These are phyloP conservation scores for Lonchura striata DNA, from an alignment of 2,113 vertebrate genomes.

Conservation along the genomic window DNA sequence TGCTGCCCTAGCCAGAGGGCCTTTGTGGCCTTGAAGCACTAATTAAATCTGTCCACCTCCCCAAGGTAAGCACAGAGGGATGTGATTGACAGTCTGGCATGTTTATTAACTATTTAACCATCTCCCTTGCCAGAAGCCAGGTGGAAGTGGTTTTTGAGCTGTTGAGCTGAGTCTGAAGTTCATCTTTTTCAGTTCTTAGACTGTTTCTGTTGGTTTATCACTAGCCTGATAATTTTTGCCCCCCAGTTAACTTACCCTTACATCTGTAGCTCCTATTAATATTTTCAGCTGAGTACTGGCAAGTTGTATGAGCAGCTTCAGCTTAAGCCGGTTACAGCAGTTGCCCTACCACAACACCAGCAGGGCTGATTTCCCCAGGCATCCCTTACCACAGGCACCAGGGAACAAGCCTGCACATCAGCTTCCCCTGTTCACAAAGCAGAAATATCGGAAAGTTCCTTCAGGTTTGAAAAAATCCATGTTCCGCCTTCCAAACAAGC, in stretches of 20 bases:
- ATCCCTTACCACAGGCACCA: background rate
- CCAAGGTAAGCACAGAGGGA: background rate
- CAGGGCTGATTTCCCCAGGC: background rate
- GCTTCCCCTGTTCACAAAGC: background rate
- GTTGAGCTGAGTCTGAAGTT: background rate
- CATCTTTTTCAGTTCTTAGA: background rate
- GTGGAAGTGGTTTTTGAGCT: background rate
- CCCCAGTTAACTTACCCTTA: background rate
- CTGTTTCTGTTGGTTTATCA: background rate
- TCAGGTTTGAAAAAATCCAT: background rate
- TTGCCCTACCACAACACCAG: background rate
- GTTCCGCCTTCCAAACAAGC: background rate
- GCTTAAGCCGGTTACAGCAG: background rate
- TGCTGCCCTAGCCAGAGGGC: background rate
- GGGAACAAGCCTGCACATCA: background rate
- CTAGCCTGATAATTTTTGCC: background rate
- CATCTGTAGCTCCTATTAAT: background rate
- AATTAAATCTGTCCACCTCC: slow-evolving; percentile 13
- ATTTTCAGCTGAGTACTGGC: background rate
- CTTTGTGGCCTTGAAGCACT: slow-evolving; percentile 2
- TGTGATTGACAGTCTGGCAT: background rate
- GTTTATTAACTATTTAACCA: background rate
- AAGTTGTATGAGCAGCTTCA: background rate
- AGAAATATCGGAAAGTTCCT: background rate
- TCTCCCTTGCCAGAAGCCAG: background rate